phyloP scores from a whole-genome alignment of 92 coral and sea anemone genomes.

The Porites rus region DNA sequence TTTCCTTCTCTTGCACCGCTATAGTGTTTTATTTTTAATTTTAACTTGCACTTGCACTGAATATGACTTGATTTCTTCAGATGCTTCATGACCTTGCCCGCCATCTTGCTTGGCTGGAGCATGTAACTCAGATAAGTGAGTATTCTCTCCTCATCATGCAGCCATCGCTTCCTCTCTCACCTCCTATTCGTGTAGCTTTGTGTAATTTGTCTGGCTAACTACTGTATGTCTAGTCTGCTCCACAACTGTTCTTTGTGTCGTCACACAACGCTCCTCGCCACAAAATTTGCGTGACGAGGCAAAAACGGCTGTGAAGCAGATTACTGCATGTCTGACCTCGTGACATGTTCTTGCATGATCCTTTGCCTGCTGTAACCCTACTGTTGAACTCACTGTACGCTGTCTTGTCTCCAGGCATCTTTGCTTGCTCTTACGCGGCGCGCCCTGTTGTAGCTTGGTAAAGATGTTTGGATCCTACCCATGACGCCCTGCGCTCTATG shows the following conservation, averaged over 20 bases:
- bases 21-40: neutral
- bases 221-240: neutral
- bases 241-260: neutral
- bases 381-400: no score
- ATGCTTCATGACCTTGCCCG: constrained; percentile 40
- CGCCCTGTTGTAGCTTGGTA: no score
- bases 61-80: constrained; percentile 35
- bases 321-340: no score
- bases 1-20: neutral
- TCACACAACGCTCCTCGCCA: no score
- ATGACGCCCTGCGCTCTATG: no score
- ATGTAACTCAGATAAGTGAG: constrained; percentile 19
- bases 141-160: neutral
- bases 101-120: constrained; percentile 23
- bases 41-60: neutral
- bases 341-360: no score
- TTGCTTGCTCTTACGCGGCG: no score
- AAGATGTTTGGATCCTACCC: no score
- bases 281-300: no score
- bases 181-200: neutral
- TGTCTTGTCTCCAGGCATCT: no score
- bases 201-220: neutral
- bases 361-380: no score
- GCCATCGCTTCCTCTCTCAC: neutral
- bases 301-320: no score